phyloP scores from a whole-genome alignment of 2,888 invertebrate genomes.

The Polyommatus icarus region DNA sequence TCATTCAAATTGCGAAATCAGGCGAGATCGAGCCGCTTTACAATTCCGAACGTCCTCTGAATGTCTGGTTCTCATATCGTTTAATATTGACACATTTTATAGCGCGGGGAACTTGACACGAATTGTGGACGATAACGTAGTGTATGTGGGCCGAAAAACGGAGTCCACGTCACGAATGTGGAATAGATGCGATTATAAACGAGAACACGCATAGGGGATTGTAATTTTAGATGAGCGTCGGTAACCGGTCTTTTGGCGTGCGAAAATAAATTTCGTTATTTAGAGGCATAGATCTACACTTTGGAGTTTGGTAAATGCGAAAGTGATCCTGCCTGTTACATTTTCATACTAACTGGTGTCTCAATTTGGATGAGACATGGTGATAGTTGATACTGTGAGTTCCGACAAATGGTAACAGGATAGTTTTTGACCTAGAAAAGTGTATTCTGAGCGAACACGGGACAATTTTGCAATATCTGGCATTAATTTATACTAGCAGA shows the following conservation, averaged over 20 bases:
- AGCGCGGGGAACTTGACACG: conserved; percentile 24
- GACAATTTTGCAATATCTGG: background rate
- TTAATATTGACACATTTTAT: conserved; percentile 27
- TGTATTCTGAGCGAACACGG: background rate
- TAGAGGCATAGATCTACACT: background rate
- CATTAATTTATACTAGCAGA: background rate
- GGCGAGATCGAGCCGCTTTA: background rate
- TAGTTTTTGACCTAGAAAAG: background rate
- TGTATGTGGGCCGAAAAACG: conserved; percentile 17
- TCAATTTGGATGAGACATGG: too few relatives aligned
- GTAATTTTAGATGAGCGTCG: conserved; percentile 22
- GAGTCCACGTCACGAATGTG: background rate
- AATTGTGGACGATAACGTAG: conserved; percentile 10
- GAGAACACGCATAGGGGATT: conserved; percentile 8
- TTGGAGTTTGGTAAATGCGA: background rate
- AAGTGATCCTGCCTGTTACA: too few relatives aligned
- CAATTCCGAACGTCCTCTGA: conserved; percentile 11
- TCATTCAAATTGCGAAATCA: conserved; percentile 5
- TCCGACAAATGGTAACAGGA: too few relatives aligned
- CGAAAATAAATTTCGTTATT: conserved; percentile 3
- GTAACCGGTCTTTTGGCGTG: conserved; percentile 1
- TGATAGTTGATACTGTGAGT: too few relatives aligned
- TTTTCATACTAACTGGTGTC: background rate
- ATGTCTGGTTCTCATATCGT: conserved; percentile 10
- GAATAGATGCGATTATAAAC: background rate